A percentile compares a stretch with the other conserved stretches of the same genome.
Evolutionary conservation across 2,113 vertebrate genomes (phyloP).

Genomic region (Ptyas mucosa): DNA sequence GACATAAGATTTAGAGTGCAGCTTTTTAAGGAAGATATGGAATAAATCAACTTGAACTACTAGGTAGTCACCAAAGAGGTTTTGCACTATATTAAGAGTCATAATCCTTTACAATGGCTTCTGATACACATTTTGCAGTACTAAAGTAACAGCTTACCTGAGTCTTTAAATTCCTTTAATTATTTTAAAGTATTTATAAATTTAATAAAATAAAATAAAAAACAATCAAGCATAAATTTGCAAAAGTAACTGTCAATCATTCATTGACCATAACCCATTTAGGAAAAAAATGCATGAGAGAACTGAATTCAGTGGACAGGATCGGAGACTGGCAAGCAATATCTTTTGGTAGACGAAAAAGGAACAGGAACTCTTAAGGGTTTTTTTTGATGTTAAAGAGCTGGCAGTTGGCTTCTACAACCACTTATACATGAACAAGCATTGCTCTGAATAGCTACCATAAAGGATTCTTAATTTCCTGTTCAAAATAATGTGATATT

Average conservation of each 20-base stretch:
- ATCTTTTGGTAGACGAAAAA: neutral
- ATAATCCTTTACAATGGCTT: neutral
- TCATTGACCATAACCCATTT: neutral
- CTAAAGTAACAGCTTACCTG: neutral
- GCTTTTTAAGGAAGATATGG: neutral
- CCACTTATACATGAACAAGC: neutral
- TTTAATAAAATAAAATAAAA: neutral
- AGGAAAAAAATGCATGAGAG: neutral
- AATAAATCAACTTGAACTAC: neutral
- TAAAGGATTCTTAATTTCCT: neutral
- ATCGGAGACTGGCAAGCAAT: neutral
- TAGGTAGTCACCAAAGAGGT: neutral
- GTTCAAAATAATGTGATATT: conserved; percentile 53
- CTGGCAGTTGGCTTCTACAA: neutral
- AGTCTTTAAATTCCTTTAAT: neutral
- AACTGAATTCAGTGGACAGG: neutral
- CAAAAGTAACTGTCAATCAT: neutral
- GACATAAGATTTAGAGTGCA: neutral
- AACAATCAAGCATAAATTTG: neutral
- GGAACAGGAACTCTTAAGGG: neutral
- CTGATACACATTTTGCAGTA: neutral
- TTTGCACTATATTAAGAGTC: neutral
- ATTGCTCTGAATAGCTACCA: neutral
- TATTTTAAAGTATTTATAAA: neutral
- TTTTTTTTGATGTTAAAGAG: neutral